Evolutionary conservation across 2,113 vertebrate species (phyloP).

Genomic region (Cygnus atratus): DNA sequence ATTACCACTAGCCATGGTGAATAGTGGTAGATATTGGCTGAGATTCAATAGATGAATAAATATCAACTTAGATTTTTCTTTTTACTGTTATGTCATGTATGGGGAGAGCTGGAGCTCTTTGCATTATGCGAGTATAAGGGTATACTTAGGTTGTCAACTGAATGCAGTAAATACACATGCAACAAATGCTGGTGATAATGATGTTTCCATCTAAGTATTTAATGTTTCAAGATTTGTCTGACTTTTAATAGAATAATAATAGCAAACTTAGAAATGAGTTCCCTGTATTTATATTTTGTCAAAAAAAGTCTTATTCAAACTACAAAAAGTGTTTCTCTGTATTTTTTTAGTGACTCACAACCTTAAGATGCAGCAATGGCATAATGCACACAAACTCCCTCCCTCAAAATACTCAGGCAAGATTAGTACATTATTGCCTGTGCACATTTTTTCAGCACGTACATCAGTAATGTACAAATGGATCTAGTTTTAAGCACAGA

Average conservation of each 20-base stretch:
- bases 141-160: not conserved
- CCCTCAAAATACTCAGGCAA: not conserved
- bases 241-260: not conserved
- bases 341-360: not conserved
- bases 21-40: not conserved
- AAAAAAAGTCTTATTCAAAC: not conserved
- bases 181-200: not conserved
- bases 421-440: not conserved
- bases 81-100: not conserved
- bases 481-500: not conserved
- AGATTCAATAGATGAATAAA: not conserved
- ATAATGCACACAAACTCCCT: not conserved
- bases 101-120: not conserved
- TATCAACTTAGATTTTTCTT: not conserved
- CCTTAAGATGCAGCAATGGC: not conserved
- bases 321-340: not conserved
- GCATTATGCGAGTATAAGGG: not conserved
- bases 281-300: not conserved
- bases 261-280: not conserved
- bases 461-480: not conserved
- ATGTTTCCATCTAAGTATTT: not conserved
- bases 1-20: not conserved
- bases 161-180: not conserved
- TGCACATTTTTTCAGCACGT: not conserved
- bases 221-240: not conserved